Percentiles rank a stretch among this genome's conserved stretches.
Evolutionary conservation across 2,797 vertebrate genomes (phyloP).

Genomic region (Morelia viridis): DNA sequence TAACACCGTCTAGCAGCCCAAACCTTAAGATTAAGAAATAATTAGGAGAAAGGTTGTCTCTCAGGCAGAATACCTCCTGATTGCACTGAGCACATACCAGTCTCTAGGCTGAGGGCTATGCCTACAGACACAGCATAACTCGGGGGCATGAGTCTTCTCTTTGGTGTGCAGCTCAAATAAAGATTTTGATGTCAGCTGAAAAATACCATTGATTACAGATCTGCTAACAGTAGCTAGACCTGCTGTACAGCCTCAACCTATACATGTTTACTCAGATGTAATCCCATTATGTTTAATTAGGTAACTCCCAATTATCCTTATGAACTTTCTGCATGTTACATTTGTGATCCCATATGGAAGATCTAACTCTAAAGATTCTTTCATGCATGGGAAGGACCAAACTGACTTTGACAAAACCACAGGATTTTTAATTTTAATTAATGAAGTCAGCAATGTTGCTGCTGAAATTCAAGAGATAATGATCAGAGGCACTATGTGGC

Average conservation of each 20-base stretch:
- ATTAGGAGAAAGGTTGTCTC: neutral
- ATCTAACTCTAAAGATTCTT: neutral
- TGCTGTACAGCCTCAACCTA: neutral
- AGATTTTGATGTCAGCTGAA: neutral
- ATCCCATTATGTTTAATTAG: neutral
- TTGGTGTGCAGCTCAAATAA: neutral
- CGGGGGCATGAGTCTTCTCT: neutral
- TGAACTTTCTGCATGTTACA: neutral
- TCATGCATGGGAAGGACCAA: too few species aligned
- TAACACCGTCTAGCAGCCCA: neutral
- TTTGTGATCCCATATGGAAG: neutral
- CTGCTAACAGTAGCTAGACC: neutral
- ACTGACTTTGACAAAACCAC: neutral
- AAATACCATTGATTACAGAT: neutral
- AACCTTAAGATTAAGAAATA: neutral
- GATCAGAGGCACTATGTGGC: neutral
- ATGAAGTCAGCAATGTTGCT: neutral
- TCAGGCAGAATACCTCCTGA: neutral
- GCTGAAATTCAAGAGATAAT: neutral
- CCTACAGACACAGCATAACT: neutral
- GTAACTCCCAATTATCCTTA: neutral
- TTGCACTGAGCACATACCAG: neutral
- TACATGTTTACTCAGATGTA: neutral
- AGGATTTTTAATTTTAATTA: neutral
- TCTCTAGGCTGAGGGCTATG: neutral